Evolutionary conservation across 1,140 invertebrate species (phyloP).

Genomic region (Asbolus verrucosus): DNA sequence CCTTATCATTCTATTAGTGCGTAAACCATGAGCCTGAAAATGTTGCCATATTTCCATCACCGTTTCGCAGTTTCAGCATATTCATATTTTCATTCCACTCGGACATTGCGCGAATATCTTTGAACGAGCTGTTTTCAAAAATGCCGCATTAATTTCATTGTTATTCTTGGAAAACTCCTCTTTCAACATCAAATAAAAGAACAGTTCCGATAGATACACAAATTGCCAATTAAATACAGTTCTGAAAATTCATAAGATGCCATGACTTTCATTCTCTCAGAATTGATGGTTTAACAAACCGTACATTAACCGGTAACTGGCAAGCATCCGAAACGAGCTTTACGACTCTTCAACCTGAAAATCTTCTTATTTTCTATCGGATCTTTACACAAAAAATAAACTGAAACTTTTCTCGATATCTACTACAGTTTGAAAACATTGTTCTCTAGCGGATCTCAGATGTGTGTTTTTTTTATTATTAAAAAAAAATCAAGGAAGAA

Average conservation of each 20-base stretch:
- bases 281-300: constrained; percentile 1
- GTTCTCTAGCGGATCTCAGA: too few relatives aligned
- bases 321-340: too few relatives aligned
- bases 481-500: too few relatives aligned
- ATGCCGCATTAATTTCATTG: constrained; percentile 27
- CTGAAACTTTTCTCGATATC: too few relatives aligned
- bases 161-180: constrained; percentile 9
- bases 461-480: too few relatives aligned
- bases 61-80: constrained; percentile 36
- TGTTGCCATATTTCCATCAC: constrained; percentile 31
- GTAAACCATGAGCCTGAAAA: constrained; percentile 48
- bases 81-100: constrained; percentile 34
- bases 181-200: constrained; percentile 20
- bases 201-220: too few relatives aligned
- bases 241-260: constrained; percentile 35
- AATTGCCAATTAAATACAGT: constrained; percentile 12
- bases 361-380: not conserved
- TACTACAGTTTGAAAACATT: too few relatives aligned
- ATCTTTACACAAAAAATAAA: too few relatives aligned
- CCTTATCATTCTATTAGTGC: constrained; percentile 54
- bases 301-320: too few relatives aligned
- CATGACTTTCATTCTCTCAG: constrained; percentile 9
- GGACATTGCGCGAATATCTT: not conserved
- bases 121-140: not conserved
- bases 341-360: not conserved